Base-by-base conservation (phyloP, 2,888 invertebrate genomes). In the Drosophila atroscutellata region DNA sequence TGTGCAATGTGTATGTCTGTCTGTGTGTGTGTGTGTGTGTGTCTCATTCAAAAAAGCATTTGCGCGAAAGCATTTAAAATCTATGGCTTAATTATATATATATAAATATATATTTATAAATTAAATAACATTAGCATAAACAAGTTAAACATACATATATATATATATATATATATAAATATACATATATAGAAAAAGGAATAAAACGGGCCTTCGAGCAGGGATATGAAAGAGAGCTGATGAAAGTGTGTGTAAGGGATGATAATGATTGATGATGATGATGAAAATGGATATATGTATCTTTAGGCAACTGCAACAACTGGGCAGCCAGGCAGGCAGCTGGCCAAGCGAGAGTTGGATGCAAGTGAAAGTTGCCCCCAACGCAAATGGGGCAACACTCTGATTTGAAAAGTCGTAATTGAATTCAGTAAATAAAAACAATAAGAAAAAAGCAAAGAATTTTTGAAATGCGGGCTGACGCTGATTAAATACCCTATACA, bases 291-390 rank as follows among this genome's bases (percentile, higher is more conserved):
- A n/a, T 42, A 18, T 37, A 64, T 20, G 11, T 32, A n/a, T 37
- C 7, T 32, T 45, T 7, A 13, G 45, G 13, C 32, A 61, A 61
- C 51, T 64, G 24, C 45, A 26, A 30, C 45, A 26, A 30, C 28
- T n/a, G 26, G 20, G n/a, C 26, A 15, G 42, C 64, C 63, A 36
- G 37, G 39, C 61, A 57, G 62, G 58, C 55, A 56, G 39, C 55
- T 59, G 57, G 54, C 51, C 52, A 69, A 54, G 62, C 66, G 52
- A 60, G 66, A 34, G 60, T 56, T 56, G 60, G 49, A 49, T 50
- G 66, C 80, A 72, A 81, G 81, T 80, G 80, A 81, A 72, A 84
- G 80, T 80, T 72, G 83, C 67, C 52, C 55, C 64, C 62, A 50
- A 55, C 60, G 37, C 50, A 78, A 74, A 70, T 74, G 75, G 71